Conservation (phyloP, 2,888 invertebrate species). For the Perizoma affinitatum region DNA sequence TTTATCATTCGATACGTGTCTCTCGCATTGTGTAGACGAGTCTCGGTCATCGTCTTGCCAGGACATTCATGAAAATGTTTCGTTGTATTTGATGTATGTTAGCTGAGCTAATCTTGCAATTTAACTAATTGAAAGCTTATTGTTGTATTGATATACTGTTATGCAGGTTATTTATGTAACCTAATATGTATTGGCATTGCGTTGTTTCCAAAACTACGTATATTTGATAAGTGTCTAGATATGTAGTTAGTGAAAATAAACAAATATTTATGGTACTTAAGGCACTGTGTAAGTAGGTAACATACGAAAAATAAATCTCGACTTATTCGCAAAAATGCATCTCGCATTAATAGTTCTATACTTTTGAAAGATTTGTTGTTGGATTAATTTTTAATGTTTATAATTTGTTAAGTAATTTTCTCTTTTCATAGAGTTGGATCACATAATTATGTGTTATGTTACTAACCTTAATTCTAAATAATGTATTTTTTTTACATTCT, state of each 20-base stretch:
- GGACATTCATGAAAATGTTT: constrained; percentile 29
- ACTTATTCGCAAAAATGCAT: constrained; percentile 1
- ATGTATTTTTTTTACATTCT: no score
- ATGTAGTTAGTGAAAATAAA: constrained; percentile 28
- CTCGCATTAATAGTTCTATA: constrained; percentile 11
- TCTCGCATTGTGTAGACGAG: constrained; percentile 45
- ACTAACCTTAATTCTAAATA: no score
- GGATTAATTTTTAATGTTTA: no score
- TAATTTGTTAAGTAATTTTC: no score
- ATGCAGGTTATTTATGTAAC: constrained; percentile 10
- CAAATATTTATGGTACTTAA: constrained; percentile 25
- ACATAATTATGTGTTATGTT: no score
- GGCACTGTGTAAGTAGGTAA: constrained; percentile 19
- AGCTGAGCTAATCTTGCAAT: constrained; percentile 38
- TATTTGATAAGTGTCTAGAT: constrained; percentile 21
- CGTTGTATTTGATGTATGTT: constrained; percentile 35
- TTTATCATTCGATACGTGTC: constrained; percentile 39
- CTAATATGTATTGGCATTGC: constrained; percentile 23
- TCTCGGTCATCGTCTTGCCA: constrained; percentile 24
- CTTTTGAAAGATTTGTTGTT: no score
- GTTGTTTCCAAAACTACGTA: constrained; percentile 37
- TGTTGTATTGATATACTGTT: constrained; percentile 2
- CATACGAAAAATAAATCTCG: constrained; percentile 8
- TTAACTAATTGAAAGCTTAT: constrained; percentile 15
- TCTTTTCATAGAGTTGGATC: no score